Base-by-base conservation (phyloP, 2,797 vertebrate species). In the Squalus acanthias region DNA sequence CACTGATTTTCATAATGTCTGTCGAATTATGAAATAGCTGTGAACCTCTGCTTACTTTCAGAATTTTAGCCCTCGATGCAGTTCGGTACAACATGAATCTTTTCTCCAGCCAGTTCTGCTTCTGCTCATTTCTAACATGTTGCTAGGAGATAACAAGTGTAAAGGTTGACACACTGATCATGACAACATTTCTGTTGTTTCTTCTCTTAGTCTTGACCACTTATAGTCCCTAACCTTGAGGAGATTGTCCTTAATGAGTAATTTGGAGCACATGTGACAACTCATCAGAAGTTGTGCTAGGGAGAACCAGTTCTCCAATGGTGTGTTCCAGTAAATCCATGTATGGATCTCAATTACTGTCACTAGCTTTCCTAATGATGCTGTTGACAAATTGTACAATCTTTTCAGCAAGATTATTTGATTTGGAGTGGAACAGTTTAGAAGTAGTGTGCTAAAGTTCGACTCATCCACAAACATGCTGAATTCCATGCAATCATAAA, bases 241-340 rank as follows among this genome's bases (percentile, higher is more conserved):
- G 89, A 92, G 57, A 69, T 67, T 69, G 91, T 93, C 65, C n/a
- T 93, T 93, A 46, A 93, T 93, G 6, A 93, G 63, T 93, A 93
- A 93, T 93, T 93, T 93, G 91, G 63, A 67, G n/a, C 65, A 67
- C 63, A 93, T 69, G 60, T 93, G 91, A 93, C 91, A 93, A 93
- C 20, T 67, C n/a, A 46, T 67, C 91, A 93, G 63, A 46, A 22
- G 63, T 69, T 93, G 65, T 46, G 65, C n/a, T 22, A 46, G 65
- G n/a, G 20, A 39, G 65, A 93, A 93, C 65, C n/a, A 4, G 17
- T 46, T 93, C 89, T 93, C 63, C 63, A 69, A 69, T 46, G 87
- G 53, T 53, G 89, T 92, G 33, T 65, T 65, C 89, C 89, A 65
- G 60, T 67, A 67, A 65, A 65, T 69, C 91, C n/a, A 93, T 93